These are phyloP conservation scores for Neostethus bicornis DNA, from an alignment of 2,797 vertebrate genomes.

Conservation along the genomic window DNA sequence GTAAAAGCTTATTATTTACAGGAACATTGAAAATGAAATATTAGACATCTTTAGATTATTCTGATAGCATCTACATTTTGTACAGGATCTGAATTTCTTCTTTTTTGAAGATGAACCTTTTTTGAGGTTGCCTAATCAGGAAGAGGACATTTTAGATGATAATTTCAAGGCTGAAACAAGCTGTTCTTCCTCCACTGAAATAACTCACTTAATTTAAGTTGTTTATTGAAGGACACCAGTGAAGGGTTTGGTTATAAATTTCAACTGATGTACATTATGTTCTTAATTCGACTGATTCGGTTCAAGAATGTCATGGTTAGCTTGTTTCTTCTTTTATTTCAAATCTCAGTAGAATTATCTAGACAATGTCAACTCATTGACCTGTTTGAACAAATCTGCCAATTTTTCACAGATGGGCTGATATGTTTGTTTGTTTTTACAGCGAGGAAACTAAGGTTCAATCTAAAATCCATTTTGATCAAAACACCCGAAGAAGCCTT, in stretches of 20 bases:
- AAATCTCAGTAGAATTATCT: too few species aligned
- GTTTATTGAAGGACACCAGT: background rate
- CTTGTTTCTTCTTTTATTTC: too few species aligned
- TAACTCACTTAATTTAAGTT: background rate
- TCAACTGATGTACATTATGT: too few species aligned
- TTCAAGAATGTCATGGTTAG: too few species aligned
- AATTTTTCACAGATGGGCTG: slow-evolving; percentile 3
- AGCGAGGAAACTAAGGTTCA: slow-evolving; percentile 38
- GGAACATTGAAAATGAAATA: too few species aligned
- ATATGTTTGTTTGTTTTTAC: slow-evolving; percentile 17
- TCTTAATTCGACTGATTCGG: too few species aligned
- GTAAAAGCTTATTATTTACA: too few species aligned
- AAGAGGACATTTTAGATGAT: background rate
- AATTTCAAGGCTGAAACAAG: background rate
- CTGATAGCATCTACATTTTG: too few species aligned
- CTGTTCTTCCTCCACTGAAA: background rate
- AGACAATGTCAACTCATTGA: background rate
- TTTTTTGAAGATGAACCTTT: too few species aligned
- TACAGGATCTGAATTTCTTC: too few species aligned
- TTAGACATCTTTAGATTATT: too few species aligned
- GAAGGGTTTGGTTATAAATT: background rate
- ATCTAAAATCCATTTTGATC: slow-evolving; percentile 4
- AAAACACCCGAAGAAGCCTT: slow-evolving; percentile 26
- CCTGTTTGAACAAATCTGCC: background rate
- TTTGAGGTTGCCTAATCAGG: too few species aligned